Evolutionary conservation across 2,797 vertebrate genomes (phyloP), one percentile per base, ranked within the genome.

Genomic region (Gymnothorax javanicus): DNA sequence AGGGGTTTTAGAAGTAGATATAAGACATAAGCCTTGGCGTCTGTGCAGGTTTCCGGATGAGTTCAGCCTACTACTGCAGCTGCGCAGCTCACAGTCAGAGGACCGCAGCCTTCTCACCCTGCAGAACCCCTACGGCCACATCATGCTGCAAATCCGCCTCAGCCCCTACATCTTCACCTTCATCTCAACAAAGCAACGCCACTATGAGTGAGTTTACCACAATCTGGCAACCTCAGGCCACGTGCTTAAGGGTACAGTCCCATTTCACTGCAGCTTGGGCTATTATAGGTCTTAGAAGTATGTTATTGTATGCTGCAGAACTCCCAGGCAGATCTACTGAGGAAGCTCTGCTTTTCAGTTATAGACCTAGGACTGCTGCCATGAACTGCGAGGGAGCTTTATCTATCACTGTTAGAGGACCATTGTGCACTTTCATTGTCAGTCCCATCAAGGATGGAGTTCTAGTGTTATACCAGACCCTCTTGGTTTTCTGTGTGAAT

Each of bases 101-200:
- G 95, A 97, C 84, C 95, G 94, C 88, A 93, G 94, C 86, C 87
- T 97, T 33, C 58, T 97, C 89, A 96, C 96, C 6, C 88, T 97
- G 90, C 91, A 96, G n/a, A 95, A 94, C 91, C 95, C 91, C 9
- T 91, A 91, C n/a, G 94, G 95, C 87, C 92, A 94, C 0, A 88
- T 97, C 90, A 92, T 95, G 64, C 95, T 97, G 84, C 97, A 97
- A 94, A 94, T 97, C 86, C 94, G 96, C 83, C 88, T 97, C 7
- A 93, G 87, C 82, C 94, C 94, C 2, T 82, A 91, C 0, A 93
- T 91, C 43, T 90, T 97, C 89, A 93, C 94, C 89, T 96, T 97
- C 69, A 91, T 96, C 93, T 95, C 95, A 71, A 96, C 95, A 0
- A 95, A 94, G 56, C 93, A 95, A 82, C 93, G 94, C 1, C 94